Base-by-base conservation (phyloP, 2,113 vertebrate species). In the Sander vitreus region DNA sequence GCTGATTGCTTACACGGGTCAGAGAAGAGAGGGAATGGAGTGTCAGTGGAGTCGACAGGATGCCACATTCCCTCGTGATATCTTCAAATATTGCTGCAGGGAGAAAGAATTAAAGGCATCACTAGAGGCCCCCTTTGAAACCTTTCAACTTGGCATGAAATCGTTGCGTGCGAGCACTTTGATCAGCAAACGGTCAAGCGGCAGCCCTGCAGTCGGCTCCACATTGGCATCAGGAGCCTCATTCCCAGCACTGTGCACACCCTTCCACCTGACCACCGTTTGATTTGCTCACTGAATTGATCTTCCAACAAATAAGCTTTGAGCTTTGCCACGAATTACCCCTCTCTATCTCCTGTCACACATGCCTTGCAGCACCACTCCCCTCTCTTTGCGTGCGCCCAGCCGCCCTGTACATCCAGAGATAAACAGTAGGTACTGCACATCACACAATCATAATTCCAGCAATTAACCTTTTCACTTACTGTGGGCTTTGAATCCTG, bases 121-220 rank as follows among this genome's bases (percentile, higher is more conserved):
- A 81, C 79, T 78, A 79, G 83, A 71, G 87, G 59, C 75, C 70
- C 70, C 57, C 93, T 95, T 94, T 93, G 88, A 95, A 94, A 93
- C 75, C 87, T 74, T 92, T 91, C 85, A 92, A 74, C 83, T 84
- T 81, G 13, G 71, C 86, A 87, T 90, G 84, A 94, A 93, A 94
- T 89, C 69, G 11, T 62, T 10, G 83, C 78, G 43, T 78, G 79
- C 79, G 39, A 90, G 78, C 86, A 39, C 95, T 95, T 95, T 95
- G 94, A 95, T 95, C 91, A 85, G 69, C 75, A 48, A 85, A 91
- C 71, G 89, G 91, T 87, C 89, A 84, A 92, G 85, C 70, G 48
- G 82, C 55, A 68, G 76, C 78, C 75, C 71, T 76, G 86, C 76
- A 83, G 88, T 62, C 72, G 60, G 76, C 78, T 71, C 80, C 70